phyloP scores from a whole-genome alignment of 2,797 vertebrate species.

The Hyperoplus immaculatus region DNA sequence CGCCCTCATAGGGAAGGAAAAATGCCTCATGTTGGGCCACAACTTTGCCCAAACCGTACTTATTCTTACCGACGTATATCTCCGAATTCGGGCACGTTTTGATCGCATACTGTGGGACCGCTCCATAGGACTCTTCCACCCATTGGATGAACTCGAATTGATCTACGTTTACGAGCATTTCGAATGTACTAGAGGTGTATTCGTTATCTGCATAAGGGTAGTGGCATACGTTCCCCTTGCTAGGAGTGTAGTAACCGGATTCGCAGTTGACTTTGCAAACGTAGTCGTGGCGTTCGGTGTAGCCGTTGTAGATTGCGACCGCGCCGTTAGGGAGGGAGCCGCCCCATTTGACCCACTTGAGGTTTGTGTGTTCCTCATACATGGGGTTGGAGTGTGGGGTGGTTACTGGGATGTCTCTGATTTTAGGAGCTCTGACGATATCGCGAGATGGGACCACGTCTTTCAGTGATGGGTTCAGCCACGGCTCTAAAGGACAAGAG shows the following conservation, averaged over 20 bases:
- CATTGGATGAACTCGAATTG: slow-evolving; percentile 85
- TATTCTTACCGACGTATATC: slow-evolving; percentile 85
- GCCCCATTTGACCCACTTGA: slow-evolving; percentile 80
- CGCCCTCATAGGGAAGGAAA: slow-evolving; percentile 84
- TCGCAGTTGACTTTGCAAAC: slow-evolving; percentile 86
- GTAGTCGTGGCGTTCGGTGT: slow-evolving; percentile 81
- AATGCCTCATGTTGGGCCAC: slow-evolving; percentile 81
- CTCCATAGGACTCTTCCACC: slow-evolving; percentile 80
- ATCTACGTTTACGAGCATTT: slow-evolving; percentile 83
- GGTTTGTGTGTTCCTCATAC: slow-evolving; percentile 80
- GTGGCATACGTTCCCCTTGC: slow-evolving; percentile 76
- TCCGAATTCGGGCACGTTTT: slow-evolving; percentile 77
- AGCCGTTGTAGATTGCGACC: slow-evolving; percentile 82
- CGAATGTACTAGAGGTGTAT: slow-evolving; percentile 75
- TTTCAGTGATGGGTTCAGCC: slow-evolving; percentile 69
- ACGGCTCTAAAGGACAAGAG: slow-evolving; percentile 40
- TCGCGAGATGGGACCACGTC: slow-evolving; percentile 72
- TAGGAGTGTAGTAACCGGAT: slow-evolving; percentile 81
- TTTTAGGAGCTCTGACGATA: slow-evolving; percentile 22
- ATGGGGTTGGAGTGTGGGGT: slow-evolving; percentile 58
- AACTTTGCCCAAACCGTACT: slow-evolving; percentile 86
- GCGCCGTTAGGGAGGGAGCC: slow-evolving; percentile 78
- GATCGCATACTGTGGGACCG: slow-evolving; percentile 72
- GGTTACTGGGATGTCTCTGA: slow-evolving; percentile 16
- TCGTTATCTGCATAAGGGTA: slow-evolving; percentile 82